These are phyloP conservation scores for Lasioglossum leucozonium DNA, from an alignment of 2,888 invertebrate genomes.

Conservation along the genomic window DNA sequence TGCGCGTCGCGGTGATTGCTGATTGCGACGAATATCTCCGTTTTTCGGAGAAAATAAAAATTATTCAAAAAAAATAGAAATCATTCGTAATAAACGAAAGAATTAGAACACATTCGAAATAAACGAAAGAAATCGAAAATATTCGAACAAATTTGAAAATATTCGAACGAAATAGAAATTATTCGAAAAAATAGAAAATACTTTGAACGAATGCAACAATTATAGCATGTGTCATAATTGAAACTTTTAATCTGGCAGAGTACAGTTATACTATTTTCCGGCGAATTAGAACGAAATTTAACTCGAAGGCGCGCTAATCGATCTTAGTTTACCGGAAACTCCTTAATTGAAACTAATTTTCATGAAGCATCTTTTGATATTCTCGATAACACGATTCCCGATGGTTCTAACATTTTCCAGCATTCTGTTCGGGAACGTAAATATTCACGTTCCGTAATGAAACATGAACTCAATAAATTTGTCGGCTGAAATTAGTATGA, in stretches of 20 bases:
- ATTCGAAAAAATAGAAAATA: too few relatives aligned
- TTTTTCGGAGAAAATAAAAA: too few relatives aligned
- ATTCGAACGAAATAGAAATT: too few relatives aligned
- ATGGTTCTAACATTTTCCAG: neutral
- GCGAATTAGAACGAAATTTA: slow-evolving; percentile 31
- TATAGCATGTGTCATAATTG: too few relatives aligned
- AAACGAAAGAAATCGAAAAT: too few relatives aligned
- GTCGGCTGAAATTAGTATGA: slow-evolving; percentile 25
- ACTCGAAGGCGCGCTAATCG: slow-evolving; percentile 18
- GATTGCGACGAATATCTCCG: too few relatives aligned
- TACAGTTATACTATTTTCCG: neutral
- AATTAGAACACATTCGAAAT: too few relatives aligned
- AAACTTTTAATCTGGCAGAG: neutral
- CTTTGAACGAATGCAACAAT: too few relatives aligned
- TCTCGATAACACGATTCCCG: neutral
- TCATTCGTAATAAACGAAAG: too few relatives aligned
- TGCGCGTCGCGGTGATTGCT: too few relatives aligned
- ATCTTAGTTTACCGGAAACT: slow-evolving; percentile 40
- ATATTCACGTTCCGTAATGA: slow-evolving; percentile 45
- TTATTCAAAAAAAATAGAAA: too few relatives aligned
- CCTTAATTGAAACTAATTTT: slow-evolving; percentile 47
- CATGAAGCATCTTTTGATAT: neutral
- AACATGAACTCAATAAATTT: slow-evolving; percentile 37
- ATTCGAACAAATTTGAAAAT: too few relatives aligned
- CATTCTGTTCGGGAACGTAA: slow-evolving; percentile 18